Evolutionary conservation across 2,113 vertebrate genomes (phyloP), one percentile per base, ranked within the genome.

Genomic region (Toxotes jaculatrix): DNA sequence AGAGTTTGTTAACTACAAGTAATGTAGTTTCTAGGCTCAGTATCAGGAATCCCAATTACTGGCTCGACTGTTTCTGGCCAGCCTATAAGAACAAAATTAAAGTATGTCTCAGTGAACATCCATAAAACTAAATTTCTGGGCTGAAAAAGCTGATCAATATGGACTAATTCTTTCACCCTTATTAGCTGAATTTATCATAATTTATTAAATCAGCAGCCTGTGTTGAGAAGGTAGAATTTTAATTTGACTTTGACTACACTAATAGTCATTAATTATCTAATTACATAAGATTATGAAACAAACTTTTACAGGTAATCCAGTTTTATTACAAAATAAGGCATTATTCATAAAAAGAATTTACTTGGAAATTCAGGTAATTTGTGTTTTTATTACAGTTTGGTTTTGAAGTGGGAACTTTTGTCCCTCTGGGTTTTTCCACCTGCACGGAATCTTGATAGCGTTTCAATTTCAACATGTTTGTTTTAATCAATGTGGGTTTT

Each of bases 1-100:
- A 45, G 42, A 32, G 74, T 69, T 77, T 49, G 74, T 80, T 59
- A 66, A 59, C 32, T 27, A 51, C 53, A 67, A 57, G 62, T 62
- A 13, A 32, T 71, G 4, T 8, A 43, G 59, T 45, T 45, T 61
- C 36, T 51, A 4, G 32, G 45, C 34, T 51, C 40, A 61, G 72
- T 4, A 16, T 17, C 43, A 66, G 23, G 4, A 68, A 21, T 70
- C 23, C 64, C 63, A 63, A 43, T 66, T 61, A 61, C 19, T 45
- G 21, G 53, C 55, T 32, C 19, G 21, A 31, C 64, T 69, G 57
- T 69, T 62, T 19, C 38, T 75, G 64, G 13, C 23, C 27, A 43
- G 16, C 11, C 5, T 14, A 1, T 57, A 4, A 19, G 27, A 61
- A 14, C 34, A 23, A 42, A 60, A 53, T 67, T 23, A 61, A 74